Evolutionary conservation across 2,797 vertebrate species (phyloP).

Genomic region (Betta splendens): DNA sequence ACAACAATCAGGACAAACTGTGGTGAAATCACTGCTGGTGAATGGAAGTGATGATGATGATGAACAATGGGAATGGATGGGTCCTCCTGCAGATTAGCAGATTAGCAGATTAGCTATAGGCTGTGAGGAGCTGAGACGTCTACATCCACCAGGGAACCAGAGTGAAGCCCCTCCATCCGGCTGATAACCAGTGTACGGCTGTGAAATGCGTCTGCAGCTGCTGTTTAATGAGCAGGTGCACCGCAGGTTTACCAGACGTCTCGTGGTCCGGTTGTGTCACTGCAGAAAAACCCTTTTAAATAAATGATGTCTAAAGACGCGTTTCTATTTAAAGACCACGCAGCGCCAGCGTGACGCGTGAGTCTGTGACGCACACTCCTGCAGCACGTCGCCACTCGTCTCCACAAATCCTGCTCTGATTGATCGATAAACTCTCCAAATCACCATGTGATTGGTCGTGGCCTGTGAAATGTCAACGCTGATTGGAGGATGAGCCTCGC

Average conservation of each 20-base stretch:
- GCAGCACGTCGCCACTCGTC: conserved; percentile 19
- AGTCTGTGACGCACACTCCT: too few relatives aligned
- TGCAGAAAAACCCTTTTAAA: conserved; percentile 9
- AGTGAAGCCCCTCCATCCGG: too few relatives aligned
- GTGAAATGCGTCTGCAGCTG: conserved; percentile 16
- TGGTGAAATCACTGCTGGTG: conserved; percentile 1
- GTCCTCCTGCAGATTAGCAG: too few relatives aligned
- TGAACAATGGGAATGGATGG: too few relatives aligned
- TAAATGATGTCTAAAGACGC: conserved; percentile 10
- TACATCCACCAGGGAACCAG: too few relatives aligned
- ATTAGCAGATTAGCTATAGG: too few relatives aligned
- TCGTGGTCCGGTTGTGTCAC: conserved; percentile 45
- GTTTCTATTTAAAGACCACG: conserved; percentile 15
- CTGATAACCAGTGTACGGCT: too few relatives aligned
- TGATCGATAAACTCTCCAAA: conserved; percentile 26
- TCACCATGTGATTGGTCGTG: conserved; percentile 27
- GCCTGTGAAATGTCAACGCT: not conserved
- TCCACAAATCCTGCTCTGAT: conserved; percentile 49
- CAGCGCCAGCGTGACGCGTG: not conserved
- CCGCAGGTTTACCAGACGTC: conserved; percentile 18
- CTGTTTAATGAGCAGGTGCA: conserved; percentile 42
- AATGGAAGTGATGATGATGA: too few relatives aligned
- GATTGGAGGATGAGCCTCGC: conserved; percentile 15
- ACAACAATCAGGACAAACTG: conserved; percentile 10
- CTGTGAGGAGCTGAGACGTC: too few relatives aligned